Conservation (phyloP, 1,140 invertebrate species). For the Radopholus similis region DNA sequence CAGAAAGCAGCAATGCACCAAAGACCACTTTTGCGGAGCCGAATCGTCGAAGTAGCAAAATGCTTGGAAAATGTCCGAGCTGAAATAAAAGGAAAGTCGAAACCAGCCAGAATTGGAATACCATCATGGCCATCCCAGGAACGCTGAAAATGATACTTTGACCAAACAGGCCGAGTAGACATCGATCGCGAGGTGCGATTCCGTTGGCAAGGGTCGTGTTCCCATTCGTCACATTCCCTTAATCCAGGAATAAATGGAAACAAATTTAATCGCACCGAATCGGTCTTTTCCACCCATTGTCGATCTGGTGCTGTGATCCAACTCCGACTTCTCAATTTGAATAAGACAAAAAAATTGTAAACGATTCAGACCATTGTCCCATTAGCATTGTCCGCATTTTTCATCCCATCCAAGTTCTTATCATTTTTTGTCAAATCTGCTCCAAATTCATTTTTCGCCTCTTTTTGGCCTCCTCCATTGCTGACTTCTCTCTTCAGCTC, state of each 20-base stretch:
- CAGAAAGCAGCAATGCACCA: slow-evolving; percentile 19
- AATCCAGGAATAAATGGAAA: background rate
- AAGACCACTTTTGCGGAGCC: slow-evolving; percentile 14
- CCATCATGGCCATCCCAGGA: slow-evolving; percentile 6
- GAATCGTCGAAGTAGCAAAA: slow-evolving; percentile 15
- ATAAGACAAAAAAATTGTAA: background rate
- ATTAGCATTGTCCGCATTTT: too few relatives aligned
- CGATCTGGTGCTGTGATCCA: background rate
- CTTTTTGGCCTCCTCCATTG: background rate
- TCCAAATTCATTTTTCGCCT: background rate
- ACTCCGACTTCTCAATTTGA: background rate
- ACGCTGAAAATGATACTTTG: slow-evolving; percentile 9
- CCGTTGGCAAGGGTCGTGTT: background rate
- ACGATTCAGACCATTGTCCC: too few relatives aligned
- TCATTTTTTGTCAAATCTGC: background rate
- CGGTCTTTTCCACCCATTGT: background rate
- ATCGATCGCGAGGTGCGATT: background rate
- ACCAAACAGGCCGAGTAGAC: background rate
- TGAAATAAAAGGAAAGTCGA: background rate
- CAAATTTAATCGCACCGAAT: background rate
- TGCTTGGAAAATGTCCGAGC: slow-evolving; percentile 21
- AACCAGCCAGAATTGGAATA: background rate
- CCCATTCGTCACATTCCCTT: background rate
- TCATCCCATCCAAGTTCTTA: background rate
- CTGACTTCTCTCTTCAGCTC: too few relatives aligned